Evolutionary conservation across 2,888 invertebrate species (phyloP).

Genomic region (Rhagonycha fulva): DNA sequence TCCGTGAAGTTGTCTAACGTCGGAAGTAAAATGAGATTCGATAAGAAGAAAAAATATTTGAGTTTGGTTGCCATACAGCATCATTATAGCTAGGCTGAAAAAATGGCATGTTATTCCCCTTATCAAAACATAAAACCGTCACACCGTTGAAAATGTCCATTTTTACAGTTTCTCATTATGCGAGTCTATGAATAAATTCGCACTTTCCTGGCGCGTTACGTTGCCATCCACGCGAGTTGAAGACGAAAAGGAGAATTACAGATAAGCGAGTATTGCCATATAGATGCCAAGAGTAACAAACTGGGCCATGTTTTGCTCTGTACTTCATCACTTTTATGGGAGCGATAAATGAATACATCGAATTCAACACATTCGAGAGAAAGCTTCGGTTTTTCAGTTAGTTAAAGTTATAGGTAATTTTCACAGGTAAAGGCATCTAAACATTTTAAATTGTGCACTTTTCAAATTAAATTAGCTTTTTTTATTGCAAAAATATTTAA

Average conservation of each 20-base stretch:
- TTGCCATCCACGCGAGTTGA: constrained; percentile 42
- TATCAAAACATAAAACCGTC: constrained; percentile 60
- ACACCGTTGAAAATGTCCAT: constrained; percentile 58
- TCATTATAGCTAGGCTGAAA: constrained; percentile 45
- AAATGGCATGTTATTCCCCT: constrained; percentile 56
- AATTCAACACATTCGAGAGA: constrained; percentile 30
- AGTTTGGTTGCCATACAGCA: constrained; percentile 20
- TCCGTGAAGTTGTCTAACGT: neutral
- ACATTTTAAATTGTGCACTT: constrained; percentile 2
- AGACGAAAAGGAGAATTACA: constrained; percentile 52
- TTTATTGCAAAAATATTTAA: neutral
- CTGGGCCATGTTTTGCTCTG: constrained; percentile 51
- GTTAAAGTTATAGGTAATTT: constrained; percentile 26
- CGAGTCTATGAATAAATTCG: constrained; percentile 61
- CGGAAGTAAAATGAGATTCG: neutral
- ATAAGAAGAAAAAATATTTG: neutral
- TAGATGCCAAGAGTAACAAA: constrained; percentile 45
- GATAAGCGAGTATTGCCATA: constrained; percentile 47
- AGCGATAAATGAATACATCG: constrained; percentile 33
- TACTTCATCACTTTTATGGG: constrained; percentile 54
- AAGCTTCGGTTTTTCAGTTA: constrained; percentile 24
- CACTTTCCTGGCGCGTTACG: constrained; percentile 55
- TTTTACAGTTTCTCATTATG: constrained; percentile 62
- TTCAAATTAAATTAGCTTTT: constrained; percentile 4
- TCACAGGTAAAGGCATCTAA: constrained; percentile 18